Percentiles rank a stretch among this genome's conserved stretches.
These are phyloP conservation scores for Enteromius paludinosus DNA, from an alignment of 2,797 vertebrate species.

Conservation along the genomic window DNA sequence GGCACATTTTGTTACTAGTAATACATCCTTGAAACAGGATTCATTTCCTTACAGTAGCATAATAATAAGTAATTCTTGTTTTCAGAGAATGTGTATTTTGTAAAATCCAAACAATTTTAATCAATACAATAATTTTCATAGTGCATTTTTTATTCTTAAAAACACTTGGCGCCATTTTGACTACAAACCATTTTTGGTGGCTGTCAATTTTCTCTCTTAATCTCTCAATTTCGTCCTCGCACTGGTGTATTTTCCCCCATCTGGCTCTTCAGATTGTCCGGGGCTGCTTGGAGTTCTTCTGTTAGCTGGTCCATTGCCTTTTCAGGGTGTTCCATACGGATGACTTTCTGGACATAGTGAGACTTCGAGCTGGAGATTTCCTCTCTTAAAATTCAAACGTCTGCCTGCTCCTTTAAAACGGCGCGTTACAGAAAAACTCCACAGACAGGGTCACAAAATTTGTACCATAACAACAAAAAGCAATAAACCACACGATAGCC, in stretches of 20 bases:
- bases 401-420: slow-evolving; percentile 1
- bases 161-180: slow-evolving; percentile 28
- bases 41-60: neutral
- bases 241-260: slow-evolving; percentile 56
- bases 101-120: neutral
- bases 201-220: slow-evolving; percentile 63
- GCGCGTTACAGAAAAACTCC: slow-evolving; percentile 53
- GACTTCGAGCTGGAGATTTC: slow-evolving; percentile 70
- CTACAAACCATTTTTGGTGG: slow-evolving; percentile 65
- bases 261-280: slow-evolving; percentile 63
- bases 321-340: slow-evolving; percentile 72
- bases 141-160: neutral
- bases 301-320: slow-evolving; percentile 73
- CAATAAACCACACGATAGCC: slow-evolving; percentile 18
- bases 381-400: slow-evolving; percentile 56
- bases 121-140: neutral
- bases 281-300: slow-evolving; percentile 70
- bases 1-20: neutral
- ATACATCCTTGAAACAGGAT: neutral
- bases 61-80: neutral
- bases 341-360: slow-evolving; percentile 70
- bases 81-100: neutral
- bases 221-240: slow-evolving; percentile 58
- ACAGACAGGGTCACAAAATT: neutral
- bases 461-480: slow-evolving; percentile 3